These are phyloP conservation scores for Aelia acuminata DNA, from an alignment of 2,888 invertebrate genomes.

Conservation along the genomic window DNA sequence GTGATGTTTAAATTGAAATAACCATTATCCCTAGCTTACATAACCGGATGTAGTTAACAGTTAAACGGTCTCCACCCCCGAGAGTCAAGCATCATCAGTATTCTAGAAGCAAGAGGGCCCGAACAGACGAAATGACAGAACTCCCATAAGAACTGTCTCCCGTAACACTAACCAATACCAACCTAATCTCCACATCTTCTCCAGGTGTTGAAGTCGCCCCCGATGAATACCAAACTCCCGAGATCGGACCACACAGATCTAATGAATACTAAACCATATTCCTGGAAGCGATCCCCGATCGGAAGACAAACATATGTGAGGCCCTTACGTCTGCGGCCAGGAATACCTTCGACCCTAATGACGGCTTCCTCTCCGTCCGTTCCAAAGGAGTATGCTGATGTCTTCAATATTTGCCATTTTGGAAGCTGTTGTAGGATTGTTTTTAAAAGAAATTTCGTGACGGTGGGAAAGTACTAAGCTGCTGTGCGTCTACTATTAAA, in stretches of 20 bases:
- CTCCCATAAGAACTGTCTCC: conserved; percentile 44
- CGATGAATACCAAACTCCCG: conserved; percentile 14
- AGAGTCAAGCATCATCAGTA: neutral
- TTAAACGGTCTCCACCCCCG: neutral
- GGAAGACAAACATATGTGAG: conserved; percentile 25
- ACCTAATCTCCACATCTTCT: conserved; percentile 31
- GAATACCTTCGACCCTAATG: neutral
- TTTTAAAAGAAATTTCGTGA: no score
- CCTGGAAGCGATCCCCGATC: conserved; percentile 31
- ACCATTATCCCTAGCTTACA: neutral
- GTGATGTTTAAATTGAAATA: neutral
- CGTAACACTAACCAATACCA: conserved; percentile 30
- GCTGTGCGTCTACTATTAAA: no score
- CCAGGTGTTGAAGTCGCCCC: conserved; percentile 37
- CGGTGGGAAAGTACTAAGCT: no score
- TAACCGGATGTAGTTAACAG: conserved; percentile 14
- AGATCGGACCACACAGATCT: conserved; percentile 38
- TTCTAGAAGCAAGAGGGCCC: neutral
- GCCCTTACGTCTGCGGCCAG: neutral
- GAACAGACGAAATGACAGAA: conserved; percentile 13
- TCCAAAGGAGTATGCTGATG: neutral
- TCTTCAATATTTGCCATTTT: neutral
- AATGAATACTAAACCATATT: conserved; percentile 45
- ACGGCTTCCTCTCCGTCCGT: neutral
- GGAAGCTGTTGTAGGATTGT: neutral